These are phyloP conservation scores for Okapia johnstoni DNA, from an alignment of 2,113 vertebrate species.

Conservation along the genomic window DNA sequence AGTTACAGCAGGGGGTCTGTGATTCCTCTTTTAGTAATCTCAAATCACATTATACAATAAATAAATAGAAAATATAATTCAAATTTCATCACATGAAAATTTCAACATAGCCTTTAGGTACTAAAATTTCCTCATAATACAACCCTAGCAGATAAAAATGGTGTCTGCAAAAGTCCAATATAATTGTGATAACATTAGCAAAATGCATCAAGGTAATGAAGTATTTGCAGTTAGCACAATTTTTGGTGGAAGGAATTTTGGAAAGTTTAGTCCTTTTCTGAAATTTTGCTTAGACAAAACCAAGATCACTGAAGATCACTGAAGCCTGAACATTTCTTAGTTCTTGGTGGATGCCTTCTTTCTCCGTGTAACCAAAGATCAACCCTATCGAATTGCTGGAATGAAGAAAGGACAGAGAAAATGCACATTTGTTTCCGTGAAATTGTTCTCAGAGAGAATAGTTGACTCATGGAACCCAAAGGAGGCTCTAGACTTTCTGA, in stretches of 20 bases:
- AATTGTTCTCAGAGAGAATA: background rate
- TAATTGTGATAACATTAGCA: background rate
- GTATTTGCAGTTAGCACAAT: background rate
- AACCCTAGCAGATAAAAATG: background rate
- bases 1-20: background rate
- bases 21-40: background rate
- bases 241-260: background rate
- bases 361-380: too few species aligned
- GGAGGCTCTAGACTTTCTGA: background rate
- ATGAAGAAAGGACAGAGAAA: background rate
- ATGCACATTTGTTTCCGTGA: background rate
- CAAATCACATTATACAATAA: background rate
- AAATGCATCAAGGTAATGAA: background rate
- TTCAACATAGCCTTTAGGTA: background rate
- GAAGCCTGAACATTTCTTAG: background rate
- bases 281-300: background rate
- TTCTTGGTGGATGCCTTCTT: background rate
- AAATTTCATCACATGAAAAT: background rate
- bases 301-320: too few species aligned
- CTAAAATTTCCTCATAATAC: background rate
- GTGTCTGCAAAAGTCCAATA: background rate
- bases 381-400: background rate
- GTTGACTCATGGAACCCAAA: background rate
- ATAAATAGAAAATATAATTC: background rate
- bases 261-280: background rate